Conservation (phyloP, 1,140 invertebrate genomes). For the Brachionus koreanus region DNA sequence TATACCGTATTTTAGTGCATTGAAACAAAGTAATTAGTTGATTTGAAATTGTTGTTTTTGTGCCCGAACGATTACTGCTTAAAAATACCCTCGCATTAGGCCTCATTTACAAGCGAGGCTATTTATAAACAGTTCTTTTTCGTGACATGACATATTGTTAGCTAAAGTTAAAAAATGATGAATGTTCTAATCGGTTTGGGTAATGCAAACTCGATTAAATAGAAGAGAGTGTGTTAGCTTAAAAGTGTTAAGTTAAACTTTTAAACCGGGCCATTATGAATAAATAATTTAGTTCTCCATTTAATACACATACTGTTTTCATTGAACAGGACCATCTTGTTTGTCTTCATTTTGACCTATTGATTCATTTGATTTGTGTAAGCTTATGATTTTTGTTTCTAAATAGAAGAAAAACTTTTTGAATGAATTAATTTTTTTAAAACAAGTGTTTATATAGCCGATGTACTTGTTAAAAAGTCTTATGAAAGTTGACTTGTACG, state of each 20-base stretch:
- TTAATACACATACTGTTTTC: neutral
- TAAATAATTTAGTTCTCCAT: neutral
- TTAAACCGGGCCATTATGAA: neutral
- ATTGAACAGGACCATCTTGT: neutral
- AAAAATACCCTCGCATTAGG: neutral
- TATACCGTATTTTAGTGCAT: conserved; percentile 41
- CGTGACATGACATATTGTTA: neutral
- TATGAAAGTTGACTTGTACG: neutral
- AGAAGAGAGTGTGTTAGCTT: neutral
- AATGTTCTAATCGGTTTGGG: neutral
- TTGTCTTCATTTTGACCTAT: neutral
- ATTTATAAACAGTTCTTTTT: neutral
- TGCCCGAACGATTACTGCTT: conserved; percentile 14
- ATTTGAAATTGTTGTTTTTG: too few relatives aligned
- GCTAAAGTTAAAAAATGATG: neutral
- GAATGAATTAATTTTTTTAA: neutral
- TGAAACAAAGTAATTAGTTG: neutral
- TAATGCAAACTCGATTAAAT: neutral
- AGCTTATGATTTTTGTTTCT: neutral
- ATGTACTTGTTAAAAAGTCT: neutral
- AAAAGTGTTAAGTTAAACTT: conserved; percentile 1
- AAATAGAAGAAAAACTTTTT: neutral
- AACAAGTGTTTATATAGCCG: neutral
- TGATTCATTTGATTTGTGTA: neutral
- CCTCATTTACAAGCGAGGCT: neutral